phyloP scores from a whole-genome alignment of 2,888 invertebrate genomes.

The Dione juno region DNA sequence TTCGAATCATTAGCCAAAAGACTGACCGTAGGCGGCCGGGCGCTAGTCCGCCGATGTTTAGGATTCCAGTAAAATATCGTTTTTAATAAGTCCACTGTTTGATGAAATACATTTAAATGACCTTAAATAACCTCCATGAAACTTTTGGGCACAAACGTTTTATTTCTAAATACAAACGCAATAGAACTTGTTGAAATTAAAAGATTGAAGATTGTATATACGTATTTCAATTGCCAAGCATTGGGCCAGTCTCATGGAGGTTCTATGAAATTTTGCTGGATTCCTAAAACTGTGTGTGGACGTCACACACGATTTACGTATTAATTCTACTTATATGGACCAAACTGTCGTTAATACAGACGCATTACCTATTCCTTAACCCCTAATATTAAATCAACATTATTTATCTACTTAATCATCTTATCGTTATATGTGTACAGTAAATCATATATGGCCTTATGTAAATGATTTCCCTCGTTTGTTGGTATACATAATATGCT shows the following conservation, averaged over 20 bases:
- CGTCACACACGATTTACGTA: slow-evolving; percentile 72
- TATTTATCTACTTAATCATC: slow-evolving; percentile 81
- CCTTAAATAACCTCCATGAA: slow-evolving; percentile 31
- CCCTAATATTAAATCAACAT: slow-evolving; percentile 78
- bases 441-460: slow-evolving; percentile 82
- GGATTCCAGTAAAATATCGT: slow-evolving; percentile 63
- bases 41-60: slow-evolving; percentile 69
- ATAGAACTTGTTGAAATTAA: slow-evolving; percentile 33
- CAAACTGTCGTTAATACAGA: slow-evolving; percentile 82
- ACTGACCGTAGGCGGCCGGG: slow-evolving; percentile 82
- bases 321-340: slow-evolving; percentile 81
- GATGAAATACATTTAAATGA: slow-evolving; percentile 25
- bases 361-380: slow-evolving; percentile 75
- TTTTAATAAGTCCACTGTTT: slow-evolving; percentile 44
- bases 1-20: slow-evolving; percentile 80
- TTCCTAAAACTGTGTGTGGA: slow-evolving; percentile 65
- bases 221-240: slow-evolving; percentile 18
- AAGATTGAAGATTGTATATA: slow-evolving; percentile 25
- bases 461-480: slow-evolving; percentile 77
- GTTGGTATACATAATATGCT: slow-evolving; percentile 66
- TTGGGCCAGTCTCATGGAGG: slow-evolving; percentile 24
- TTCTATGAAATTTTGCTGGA: slow-evolving; percentile 57
- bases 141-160: slow-evolving; percentile 37
- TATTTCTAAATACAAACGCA: slow-evolving; percentile 9
- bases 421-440: slow-evolving; percentile 82